Conservation (phyloP, 2,113 vertebrate species). For the Cheilinus undulatus region DNA sequence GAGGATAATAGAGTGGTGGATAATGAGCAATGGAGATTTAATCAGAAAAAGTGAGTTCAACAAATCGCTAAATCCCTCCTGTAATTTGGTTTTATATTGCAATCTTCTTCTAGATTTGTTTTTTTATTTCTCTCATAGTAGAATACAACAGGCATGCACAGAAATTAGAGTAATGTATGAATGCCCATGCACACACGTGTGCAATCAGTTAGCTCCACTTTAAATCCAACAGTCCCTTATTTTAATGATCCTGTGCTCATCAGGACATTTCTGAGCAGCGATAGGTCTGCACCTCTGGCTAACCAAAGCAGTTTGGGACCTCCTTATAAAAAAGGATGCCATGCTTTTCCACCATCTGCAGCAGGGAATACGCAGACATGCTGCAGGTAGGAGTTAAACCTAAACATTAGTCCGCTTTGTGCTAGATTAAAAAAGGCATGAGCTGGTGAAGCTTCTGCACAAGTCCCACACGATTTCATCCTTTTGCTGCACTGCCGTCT, state of each 20-base stretch:
- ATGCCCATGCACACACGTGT: conserved; percentile 88
- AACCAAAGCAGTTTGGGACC: conserved; percentile 68
- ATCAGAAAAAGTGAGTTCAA: background rate
- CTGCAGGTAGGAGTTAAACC: conserved; percentile 14
- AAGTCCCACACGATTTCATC: background rate
- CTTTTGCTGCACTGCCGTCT: conserved; percentile 10
- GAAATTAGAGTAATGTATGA: conserved; percentile 27
- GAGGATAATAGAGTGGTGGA: conserved; percentile 4
- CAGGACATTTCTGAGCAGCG: conserved; percentile 78
- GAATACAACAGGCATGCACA: conserved; percentile 22
- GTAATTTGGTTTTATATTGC: conserved; percentile 7
- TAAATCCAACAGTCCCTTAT: conserved; percentile 78
- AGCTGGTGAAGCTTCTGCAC: background rate
- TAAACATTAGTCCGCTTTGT: background rate
- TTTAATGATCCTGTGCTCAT: conserved; percentile 75
- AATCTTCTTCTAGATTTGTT: background rate
- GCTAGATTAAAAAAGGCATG: conserved; percentile 5
- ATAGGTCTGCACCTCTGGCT: conserved; percentile 62
- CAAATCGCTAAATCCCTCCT: conserved; percentile 1
- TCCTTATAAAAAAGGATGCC: conserved; percentile 85
- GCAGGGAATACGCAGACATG: conserved; percentile 8
- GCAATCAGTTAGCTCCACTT: conserved; percentile 78
- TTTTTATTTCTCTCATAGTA: background rate
- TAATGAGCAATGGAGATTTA: conserved; percentile 6
- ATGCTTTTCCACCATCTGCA: conserved; percentile 67